Evolutionary conservation across 2,113 vertebrate genomes (phyloP), one percentile per base, ranked within the genome.

Genomic region (Ellobius talpinus): DNA sequence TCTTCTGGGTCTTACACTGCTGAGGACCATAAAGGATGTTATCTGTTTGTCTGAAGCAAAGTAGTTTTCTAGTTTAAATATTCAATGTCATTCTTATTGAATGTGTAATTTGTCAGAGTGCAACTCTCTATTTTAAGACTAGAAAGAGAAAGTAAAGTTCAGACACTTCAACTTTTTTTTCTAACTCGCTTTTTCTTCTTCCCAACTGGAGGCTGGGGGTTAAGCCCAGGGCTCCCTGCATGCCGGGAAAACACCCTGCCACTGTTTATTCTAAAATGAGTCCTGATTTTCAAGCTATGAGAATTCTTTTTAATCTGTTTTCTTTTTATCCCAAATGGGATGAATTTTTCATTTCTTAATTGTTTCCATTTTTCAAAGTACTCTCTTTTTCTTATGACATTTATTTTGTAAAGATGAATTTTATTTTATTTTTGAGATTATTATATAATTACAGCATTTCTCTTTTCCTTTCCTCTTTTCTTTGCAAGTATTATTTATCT

Each of bases 281-380:
- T 26, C 47, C 87, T 89, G 87, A 63, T 77, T 94, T 93, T 81
- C 50, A 85, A 9, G 87, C 65, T 39, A 52, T 50, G 5, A 7
- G 90, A 26, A 26, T 24, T 42, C 0, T 78, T 89, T 31, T 79
- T 76, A 91, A 70, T 21, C 89, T 29, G 12, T 63, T 87, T 24
- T 52, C 29, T 66, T 95, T 96, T 76, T 85, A 58, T 94, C 78
- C 78, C 63, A 90, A 90, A 45, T 86, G 23, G 72, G 84, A 85
- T 95, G 7, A 12, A 23, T 39, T 55, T 68, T 89, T 94, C 96
- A 52, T 12, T 91, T 82, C 63, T 82, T 47, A 70, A 19, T 91
- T 73, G 19, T 68, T 50, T 90, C 77, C 66, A 13, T n/a, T 23
- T 78, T 94, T 93, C 12, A 33, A 90, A 76, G 33, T 86, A 86